Base-by-base conservation (phyloP, 2,888 invertebrate species). In the Lepeophtheirus nordmannii region DNA sequence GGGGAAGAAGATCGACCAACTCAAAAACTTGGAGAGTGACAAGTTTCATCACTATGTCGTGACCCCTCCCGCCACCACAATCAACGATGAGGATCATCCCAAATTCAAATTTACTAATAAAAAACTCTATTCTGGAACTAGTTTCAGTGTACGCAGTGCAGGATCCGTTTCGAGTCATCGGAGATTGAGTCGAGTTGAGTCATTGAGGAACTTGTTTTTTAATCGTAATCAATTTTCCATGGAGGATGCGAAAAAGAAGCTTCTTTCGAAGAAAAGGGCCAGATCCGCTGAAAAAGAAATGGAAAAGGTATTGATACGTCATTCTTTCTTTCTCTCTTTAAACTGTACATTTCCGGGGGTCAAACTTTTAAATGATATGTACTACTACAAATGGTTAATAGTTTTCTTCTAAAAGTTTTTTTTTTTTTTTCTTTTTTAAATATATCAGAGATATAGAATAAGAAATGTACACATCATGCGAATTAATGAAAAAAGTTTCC, bases 1-100 rank as follows among this genome's bases (percentile, higher is more conserved):
- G 85, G 85, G 86, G 70, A 84, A 83, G 71, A 86, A 85, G 75
- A 78, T 86, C 72, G 86, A 86, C 72, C 81, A 85, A 73, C 78
- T 86, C 68, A 83, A 85, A 70, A 82, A 84, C 71, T 76, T 80
- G 65, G 84, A 85, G 66, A 76, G 80, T 71, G 81, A 83, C 75
- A 82, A 82, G 71, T 72, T 79, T 67, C 73, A 80, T 53, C 53
- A 63, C n/a, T 63, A 63, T 37, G 63, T 56, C 17, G 63, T 63
- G 23, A 63, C 46, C 22, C 63, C 63, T 9, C 63, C 53, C 46
- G 40, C 20, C 30, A 22, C 62, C 1, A 22, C 63, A 5, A 20
- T 60, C 23, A 14, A 30, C 23, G 39, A 60, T 60, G 14, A 60
- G 12, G 37, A 60, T 60, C 60, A 60, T 60, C 60, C 30, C 60